Conservation (phyloP, 2,888 invertebrate genomes). For the Byasa hedistus region DNA sequence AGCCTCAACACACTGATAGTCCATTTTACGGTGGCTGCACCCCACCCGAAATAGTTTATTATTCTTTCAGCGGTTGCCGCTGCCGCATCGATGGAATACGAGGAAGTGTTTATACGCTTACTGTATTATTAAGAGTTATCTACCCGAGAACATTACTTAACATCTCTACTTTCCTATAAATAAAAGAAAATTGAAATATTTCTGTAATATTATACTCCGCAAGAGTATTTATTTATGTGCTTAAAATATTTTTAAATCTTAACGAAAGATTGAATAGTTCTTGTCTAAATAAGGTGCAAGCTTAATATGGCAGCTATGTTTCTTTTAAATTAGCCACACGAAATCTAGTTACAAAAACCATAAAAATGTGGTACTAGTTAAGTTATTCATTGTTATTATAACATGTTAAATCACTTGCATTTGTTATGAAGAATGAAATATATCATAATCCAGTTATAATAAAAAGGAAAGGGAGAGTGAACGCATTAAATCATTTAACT, state of each 20-base stretch:
- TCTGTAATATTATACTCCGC: not conserved
- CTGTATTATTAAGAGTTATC: constrained; percentile 1
- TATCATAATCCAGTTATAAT: constrained; percentile 3
- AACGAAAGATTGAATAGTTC: too few species aligned
- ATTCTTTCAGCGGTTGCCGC: constrained; percentile 25
- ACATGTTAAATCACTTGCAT: not conserved
- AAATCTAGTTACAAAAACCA: too few species aligned
- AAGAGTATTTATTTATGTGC: not conserved
- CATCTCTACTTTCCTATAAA: not conserved
- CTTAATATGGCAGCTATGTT: too few species aligned
- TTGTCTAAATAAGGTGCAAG: too few species aligned
- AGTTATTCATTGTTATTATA: too few species aligned
- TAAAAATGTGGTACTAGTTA: too few species aligned
- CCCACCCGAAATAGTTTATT: constrained; percentile 32
- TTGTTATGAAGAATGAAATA: not conserved
- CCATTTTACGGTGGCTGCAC: constrained; percentile 45
- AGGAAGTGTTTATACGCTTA: constrained; percentile 24
- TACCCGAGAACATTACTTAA: not conserved
- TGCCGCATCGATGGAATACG: constrained; percentile 14
- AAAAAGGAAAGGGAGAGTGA: constrained; percentile 14
- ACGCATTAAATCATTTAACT: constrained; percentile 29
- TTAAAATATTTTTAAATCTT: too few species aligned
- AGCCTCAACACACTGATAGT: constrained; percentile 40
- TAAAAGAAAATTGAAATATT: not conserved
- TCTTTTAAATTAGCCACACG: too few species aligned